A percentile compares a stretch with the other conserved stretches of the same genome.
Evolutionary conservation across 1,140 invertebrate species (phyloP).

Genomic region (Macrobrachium rosenbergii): DNA sequence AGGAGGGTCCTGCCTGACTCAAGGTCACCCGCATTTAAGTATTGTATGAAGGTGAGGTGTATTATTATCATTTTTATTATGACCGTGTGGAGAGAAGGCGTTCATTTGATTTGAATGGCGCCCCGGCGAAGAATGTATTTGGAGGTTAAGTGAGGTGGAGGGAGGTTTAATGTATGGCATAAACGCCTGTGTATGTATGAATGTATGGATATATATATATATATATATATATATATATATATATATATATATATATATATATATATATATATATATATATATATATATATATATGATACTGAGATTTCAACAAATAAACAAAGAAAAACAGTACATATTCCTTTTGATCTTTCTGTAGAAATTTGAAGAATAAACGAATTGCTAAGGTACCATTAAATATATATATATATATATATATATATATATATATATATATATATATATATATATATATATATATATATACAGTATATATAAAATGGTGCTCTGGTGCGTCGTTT

Average conservation of each 20-base stretch:
- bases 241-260: slow-evolving; percentile 3
- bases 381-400: too few relatives aligned
- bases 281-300: not conserved
- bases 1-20: too few relatives aligned
- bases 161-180: not conserved
- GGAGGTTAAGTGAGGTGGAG: not conserved
- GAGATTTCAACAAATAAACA: too few relatives aligned
- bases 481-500: not conserved
- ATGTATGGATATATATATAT: not conserved
- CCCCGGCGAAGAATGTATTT: not conserved
- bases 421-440: slow-evolving; percentile 27
- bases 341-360: too few relatives aligned
- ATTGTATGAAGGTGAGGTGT: not conserved
- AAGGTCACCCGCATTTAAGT: not conserved
- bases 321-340: too few relatives aligned
- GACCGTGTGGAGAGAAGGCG: not conserved
- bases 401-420: not conserved
- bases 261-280: slow-evolving; percentile 2
- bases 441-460: slow-evolving; percentile 19
- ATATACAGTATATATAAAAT: not conserved
- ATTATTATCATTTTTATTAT: not conserved
- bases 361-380: too few relatives aligned
- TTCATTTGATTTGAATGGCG: too few relatives aligned
- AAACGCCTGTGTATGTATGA: slow-evolving; percentile 13
- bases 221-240: not conserved